Evolutionary conservation across 2,797 vertebrate species (phyloP).

Genomic region (Pachyuromys duprasi): DNA sequence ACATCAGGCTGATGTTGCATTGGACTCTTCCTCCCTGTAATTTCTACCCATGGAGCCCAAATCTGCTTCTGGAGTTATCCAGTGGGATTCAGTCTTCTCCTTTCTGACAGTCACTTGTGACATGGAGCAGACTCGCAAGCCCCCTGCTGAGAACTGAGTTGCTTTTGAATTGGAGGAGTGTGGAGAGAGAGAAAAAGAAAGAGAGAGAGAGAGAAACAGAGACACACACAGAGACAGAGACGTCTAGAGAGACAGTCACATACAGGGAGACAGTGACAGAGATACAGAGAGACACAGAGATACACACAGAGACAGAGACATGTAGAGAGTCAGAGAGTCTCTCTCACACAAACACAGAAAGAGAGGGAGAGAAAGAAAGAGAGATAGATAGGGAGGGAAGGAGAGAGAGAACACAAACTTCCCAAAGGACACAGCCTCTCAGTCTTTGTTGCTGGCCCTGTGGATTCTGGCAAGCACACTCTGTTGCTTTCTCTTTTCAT

Average conservation of each 20-base stretch:
- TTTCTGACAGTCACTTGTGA: slow-evolving; percentile 33
- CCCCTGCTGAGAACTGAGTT: slow-evolving; percentile 17
- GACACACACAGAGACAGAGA: not conserved
- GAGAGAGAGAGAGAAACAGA: too few species aligned
- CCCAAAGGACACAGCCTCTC: not conserved
- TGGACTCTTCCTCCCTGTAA: slow-evolving; percentile 23
- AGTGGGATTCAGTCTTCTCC: slow-evolving; percentile 3
- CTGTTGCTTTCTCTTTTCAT: not conserved
- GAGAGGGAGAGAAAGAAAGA: not conserved
- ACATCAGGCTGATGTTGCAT: not conserved
- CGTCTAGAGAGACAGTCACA: not conserved
- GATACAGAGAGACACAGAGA: not conserved
- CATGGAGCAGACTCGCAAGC: not conserved
- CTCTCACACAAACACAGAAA: not conserved
- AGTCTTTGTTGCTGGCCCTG: not conserved
- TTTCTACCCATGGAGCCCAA: slow-evolving; percentile 61
- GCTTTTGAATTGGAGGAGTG: not conserved
- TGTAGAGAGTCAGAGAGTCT: not conserved
- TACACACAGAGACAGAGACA: not conserved
- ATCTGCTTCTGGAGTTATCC: not conserved
- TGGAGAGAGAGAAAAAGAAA: too few species aligned
- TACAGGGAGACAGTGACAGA: not conserved
- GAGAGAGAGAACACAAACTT: too few species aligned
- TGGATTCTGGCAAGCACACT: not conserved
- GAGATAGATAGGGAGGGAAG: not conserved